These are phyloP conservation scores for Latheticus oryzae DNA, from an alignment of 2,888 invertebrate species.

Conservation along the genomic window DNA sequence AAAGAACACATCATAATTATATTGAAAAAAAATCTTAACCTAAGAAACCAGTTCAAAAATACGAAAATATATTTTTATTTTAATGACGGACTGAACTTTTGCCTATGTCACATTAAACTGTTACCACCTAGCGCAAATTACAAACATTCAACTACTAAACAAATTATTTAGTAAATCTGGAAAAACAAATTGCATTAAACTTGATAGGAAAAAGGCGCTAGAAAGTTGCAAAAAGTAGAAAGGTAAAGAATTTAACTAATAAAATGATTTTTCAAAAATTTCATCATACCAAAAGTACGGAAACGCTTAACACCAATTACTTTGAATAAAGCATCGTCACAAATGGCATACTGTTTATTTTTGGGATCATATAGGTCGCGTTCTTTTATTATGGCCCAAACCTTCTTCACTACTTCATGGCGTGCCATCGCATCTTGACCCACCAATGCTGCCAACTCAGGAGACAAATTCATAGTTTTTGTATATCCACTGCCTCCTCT, in stretches of 20 bases:
- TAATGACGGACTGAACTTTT: slow-evolving; percentile 25
- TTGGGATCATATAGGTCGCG: slow-evolving; percentile 91
- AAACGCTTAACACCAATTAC: slow-evolving; percentile 93
- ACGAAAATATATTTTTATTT: slow-evolving; percentile 33
- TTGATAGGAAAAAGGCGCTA: slow-evolving; percentile 31
- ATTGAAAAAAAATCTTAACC: slow-evolving; percentile 12
- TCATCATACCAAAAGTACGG: slow-evolving; percentile 97
- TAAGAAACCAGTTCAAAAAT: slow-evolving; percentile 48
- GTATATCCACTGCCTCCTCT: slow-evolving; percentile 84
- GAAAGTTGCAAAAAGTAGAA: slow-evolving; percentile 15
- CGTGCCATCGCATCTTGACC: slow-evolving; percentile 87
- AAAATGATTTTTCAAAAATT: slow-evolving; percentile 93
- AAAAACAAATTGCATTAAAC: slow-evolving; percentile 42
- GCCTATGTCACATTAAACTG: slow-evolving; percentile 36
- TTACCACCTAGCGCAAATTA: slow-evolving; percentile 40
- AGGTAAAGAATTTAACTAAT: slow-evolving; percentile 67
- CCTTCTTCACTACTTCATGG: slow-evolving; percentile 89
- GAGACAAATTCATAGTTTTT: slow-evolving; percentile 84
- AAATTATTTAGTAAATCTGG: slow-evolving; percentile 10
- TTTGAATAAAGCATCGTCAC: slow-evolving; percentile 89
- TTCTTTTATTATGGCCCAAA: slow-evolving; percentile 92
- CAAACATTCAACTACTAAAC: slow-evolving; percentile 40
- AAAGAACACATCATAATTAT: slow-evolving; percentile 37
- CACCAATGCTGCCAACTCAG: slow-evolving; percentile 85
- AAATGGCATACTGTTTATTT: slow-evolving; percentile 94